Evolutionary conservation across 2,113 vertebrate species (phyloP).

Genomic region (Oryctolagus cuniculus): mOryCun1.1 NC_091432.1:216298001-216298500

Average conservation of each 20-base stretch:
- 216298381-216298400: neutral
- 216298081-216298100: neutral
- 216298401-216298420: neutral
- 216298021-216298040: neutral
- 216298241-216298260: neutral
- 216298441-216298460: neutral
- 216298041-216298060: neutral
- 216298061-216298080: neutral
- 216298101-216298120: neutral
- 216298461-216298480: neutral
- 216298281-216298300: neutral
- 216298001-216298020: too few species aligned
- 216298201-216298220: neutral
- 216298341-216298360: neutral
- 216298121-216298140: neutral
- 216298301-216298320: neutral
- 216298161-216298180: neutral
- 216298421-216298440: neutral
- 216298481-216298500: neutral
- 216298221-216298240: neutral
- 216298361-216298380: neutral
- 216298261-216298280: neutral
- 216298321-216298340: neutral
- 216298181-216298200: rapidly evolving
- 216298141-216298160: neutral